phyloP scores from a whole-genome alignment of 2,888 invertebrate genomes.

The Cheilosia vulpina region DNA sequence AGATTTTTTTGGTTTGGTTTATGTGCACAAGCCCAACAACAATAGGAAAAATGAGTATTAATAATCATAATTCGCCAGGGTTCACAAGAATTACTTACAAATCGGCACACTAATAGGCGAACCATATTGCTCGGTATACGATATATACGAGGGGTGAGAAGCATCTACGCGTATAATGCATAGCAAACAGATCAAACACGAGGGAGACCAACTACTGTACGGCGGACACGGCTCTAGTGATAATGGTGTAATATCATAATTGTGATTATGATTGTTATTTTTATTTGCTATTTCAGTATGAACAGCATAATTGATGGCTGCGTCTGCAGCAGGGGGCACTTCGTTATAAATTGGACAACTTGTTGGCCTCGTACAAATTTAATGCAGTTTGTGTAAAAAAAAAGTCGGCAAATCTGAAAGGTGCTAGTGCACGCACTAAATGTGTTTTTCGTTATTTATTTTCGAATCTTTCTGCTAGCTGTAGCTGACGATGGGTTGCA shows the following conservation, averaged over 20 bases:
- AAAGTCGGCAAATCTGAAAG: too few relatives aligned
- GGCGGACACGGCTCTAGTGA: slow-evolving; percentile 26
- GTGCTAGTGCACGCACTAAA: too few relatives aligned
- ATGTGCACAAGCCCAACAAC: slow-evolving; percentile 25
- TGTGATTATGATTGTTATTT: slow-evolving; percentile 69
- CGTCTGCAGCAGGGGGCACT: slow-evolving; percentile 18
- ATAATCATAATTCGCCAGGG: slow-evolving; percentile 72
- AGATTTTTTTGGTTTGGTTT: slow-evolving; percentile 17
- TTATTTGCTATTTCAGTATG: slow-evolving; percentile 42
- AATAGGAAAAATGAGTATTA: slow-evolving; percentile 63
- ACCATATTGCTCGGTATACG: slow-evolving; percentile 28
- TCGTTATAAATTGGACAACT: slow-evolving; percentile 2
- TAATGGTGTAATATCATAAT: slow-evolving; percentile 71
- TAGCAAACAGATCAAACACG: slow-evolving; percentile 14
- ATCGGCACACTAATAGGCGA: slow-evolving; percentile 64
- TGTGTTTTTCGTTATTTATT: too few relatives aligned
- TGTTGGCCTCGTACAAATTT: slow-evolving; percentile 12
- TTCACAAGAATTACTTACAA: slow-evolving; percentile 53
- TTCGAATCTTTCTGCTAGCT: too few relatives aligned
- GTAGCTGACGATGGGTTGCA: too few relatives aligned
- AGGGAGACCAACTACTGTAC: slow-evolving; percentile 20
- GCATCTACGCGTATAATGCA: slow-evolving; percentile 65
- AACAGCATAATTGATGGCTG: slow-evolving; percentile 45
- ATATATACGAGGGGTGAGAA: slow-evolving; percentile 53
- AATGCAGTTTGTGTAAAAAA: not conserved